Evolutionary conservation across 2,113 vertebrate species (phyloP).

Genomic region (Uropsilus gracilis): DNA sequence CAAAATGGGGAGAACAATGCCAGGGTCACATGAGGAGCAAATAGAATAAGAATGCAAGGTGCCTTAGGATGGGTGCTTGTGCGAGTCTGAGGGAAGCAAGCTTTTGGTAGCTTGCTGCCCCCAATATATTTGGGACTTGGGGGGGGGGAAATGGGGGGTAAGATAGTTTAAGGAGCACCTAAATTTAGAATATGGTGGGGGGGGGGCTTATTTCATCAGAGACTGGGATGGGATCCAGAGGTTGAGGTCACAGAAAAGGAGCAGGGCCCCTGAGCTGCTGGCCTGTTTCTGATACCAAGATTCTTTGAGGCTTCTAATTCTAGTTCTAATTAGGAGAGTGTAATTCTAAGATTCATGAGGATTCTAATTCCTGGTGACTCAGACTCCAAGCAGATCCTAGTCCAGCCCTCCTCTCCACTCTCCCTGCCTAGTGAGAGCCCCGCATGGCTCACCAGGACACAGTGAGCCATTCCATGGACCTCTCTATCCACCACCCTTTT

Average conservation of each 20-base stretch:
- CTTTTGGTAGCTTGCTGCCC: neutral
- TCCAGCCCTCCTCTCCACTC: neutral
- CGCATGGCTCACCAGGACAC: rapidly evolving
- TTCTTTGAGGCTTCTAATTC: neutral
- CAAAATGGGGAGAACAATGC: neutral
- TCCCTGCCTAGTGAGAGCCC: neutral
- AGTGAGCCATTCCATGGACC: rapidly evolving
- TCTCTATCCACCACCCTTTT: too few relatives aligned
- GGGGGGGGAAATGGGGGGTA: neutral
- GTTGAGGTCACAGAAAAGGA: neutral
- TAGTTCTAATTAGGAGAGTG: neutral
- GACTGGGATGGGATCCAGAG: neutral
- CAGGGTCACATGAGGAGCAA: neutral
- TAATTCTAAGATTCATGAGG: conserved; percentile 29
- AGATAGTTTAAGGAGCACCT: neutral
- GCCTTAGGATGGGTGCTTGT: neutral
- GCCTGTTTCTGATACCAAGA: neutral
- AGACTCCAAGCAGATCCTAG: neutral
- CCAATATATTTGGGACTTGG: rapidly evolving
- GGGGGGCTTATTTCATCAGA: neutral
- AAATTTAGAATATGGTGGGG: neutral
- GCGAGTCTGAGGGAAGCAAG: neutral
- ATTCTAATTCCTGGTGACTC: conserved; percentile 29
- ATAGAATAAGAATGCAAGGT: neutral
- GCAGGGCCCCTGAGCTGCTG: neutral